Evolutionary conservation across 2,797 vertebrate species (phyloP).

Genomic region (Enteromius radiatus): DNA sequence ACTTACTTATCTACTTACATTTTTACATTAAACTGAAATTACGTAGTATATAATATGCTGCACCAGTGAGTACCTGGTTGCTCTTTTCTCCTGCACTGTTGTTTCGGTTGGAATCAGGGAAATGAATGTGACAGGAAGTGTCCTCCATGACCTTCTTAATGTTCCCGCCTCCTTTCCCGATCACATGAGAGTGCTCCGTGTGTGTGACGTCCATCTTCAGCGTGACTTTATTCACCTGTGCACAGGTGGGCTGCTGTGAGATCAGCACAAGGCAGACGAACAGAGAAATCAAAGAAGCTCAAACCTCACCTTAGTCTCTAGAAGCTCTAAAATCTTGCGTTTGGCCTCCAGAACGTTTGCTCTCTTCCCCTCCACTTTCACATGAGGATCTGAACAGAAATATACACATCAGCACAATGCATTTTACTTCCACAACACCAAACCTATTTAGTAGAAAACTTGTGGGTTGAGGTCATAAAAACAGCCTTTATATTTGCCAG

Average conservation of each 20-base stretch:
- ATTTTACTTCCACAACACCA: neutral
- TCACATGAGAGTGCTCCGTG: conserved; percentile 84
- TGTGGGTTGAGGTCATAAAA: neutral
- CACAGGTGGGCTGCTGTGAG: neutral
- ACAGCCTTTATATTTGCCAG: neutral
- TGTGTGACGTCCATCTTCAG: conserved; percentile 85
- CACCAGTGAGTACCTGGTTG: conserved; percentile 76
- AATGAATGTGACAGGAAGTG: conserved; percentile 84
- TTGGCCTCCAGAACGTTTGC: conserved; percentile 77
- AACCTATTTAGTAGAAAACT: neutral
- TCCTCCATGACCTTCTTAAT: conserved; percentile 86
- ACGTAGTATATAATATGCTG: neutral
- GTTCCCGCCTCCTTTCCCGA: conserved; percentile 84
- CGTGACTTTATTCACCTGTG: conserved; percentile 83
- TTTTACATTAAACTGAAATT: neutral
- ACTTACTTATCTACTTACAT: neutral
- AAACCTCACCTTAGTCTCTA: conserved; percentile 80
- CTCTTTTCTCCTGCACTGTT: conserved; percentile 79
- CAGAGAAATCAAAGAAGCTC: neutral
- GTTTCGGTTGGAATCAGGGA: conserved; percentile 84
- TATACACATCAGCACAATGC: neutral
- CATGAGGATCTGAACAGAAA: conserved; percentile 77
- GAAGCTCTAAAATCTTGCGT: conserved; percentile 79
- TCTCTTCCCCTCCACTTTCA: conserved; percentile 82
- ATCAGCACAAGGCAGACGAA: neutral